Conservation (phyloP, 2,888 invertebrate species). For the Lasioglossum zephyrum region DNA sequence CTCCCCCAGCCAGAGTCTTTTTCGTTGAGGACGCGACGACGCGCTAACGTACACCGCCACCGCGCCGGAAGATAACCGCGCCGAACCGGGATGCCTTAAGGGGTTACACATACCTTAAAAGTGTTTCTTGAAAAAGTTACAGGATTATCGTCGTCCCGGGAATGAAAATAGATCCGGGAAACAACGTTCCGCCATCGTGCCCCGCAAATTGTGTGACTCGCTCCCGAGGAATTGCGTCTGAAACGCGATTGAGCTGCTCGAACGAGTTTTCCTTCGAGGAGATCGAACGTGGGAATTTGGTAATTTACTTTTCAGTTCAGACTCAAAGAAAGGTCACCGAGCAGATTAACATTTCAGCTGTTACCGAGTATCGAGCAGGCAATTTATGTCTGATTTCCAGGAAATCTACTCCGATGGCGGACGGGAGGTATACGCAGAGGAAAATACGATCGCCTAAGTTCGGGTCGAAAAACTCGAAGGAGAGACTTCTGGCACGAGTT, state of each 20-base stretch:
- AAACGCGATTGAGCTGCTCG: background rate
- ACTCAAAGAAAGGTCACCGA: background rate
- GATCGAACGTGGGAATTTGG: background rate
- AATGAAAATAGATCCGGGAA: slow-evolving; percentile 39
- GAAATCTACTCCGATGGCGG: slow-evolving; percentile 39
- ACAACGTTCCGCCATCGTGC: background rate
- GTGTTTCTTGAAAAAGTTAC: slow-evolving; percentile 45
- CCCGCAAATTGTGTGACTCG: background rate
- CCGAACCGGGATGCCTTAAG: slow-evolving; percentile 46
- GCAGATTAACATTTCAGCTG: slow-evolving; percentile 55
- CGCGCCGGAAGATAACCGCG: slow-evolving; percentile 53
- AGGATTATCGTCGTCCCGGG: slow-evolving; percentile 41
- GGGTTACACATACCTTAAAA: slow-evolving; percentile 49
- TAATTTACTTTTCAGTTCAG: background rate
- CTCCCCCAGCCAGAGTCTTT: background rate
- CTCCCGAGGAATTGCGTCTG: background rate
- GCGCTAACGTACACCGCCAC: slow-evolving; percentile 46
- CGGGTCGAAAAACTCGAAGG: slow-evolving; percentile 49
- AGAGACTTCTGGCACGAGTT: slow-evolving; percentile 21
- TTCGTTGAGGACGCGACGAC: slow-evolving; percentile 32
- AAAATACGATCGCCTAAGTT: slow-evolving; percentile 48
- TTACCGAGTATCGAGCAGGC: slow-evolving; percentile 16
- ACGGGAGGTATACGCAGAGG: slow-evolving; percentile 38
- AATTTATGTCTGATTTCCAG: slow-evolving; percentile 53
- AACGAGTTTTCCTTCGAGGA: background rate